Percentiles rank a stretch among this genome's conserved stretches.
phyloP scores from a whole-genome alignment of 92 coral and sea anemone genomes.

The Nematostella vectensis region DNA sequence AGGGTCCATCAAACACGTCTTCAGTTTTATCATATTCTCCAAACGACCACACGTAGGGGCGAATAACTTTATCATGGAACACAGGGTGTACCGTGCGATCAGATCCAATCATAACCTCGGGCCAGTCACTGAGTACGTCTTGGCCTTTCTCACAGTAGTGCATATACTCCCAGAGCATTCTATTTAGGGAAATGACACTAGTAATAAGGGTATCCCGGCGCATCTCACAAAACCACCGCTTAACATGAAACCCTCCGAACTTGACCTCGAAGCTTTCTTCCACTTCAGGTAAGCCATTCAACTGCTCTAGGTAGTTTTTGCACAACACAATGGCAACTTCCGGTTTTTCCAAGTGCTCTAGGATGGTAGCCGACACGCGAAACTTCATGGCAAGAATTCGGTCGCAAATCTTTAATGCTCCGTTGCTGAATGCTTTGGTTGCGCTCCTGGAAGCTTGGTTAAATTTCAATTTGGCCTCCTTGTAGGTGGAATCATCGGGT shows the following conservation, averaged over 20 bases:
- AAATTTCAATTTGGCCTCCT: slow-evolving; percentile 38
- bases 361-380: slow-evolving; percentile 49
- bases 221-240: slow-evolving; percentile 42
- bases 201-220: slow-evolving; percentile 47
- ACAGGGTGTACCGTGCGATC: slow-evolving; percentile 49
- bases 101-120: slow-evolving; percentile 26
- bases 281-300: slow-evolving; percentile 60
- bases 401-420: slow-evolving; percentile 45
- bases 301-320: slow-evolving; percentile 47
- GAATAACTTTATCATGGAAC: slow-evolving; percentile 28
- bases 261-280: slow-evolving; percentile 21
- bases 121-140: slow-evolving; percentile 51
- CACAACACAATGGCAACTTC: slow-evolving; percentile 55
- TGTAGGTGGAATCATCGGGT: slow-evolving; percentile 26
- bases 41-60: slow-evolving; percentile 41
- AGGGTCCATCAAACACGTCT: slow-evolving; percentile 26
- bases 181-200: slow-evolving; percentile 40
- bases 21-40: slow-evolving; percentile 24
- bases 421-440: slow-evolving; percentile 42
- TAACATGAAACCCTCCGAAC: slow-evolving; percentile 39
- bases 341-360: slow-evolving; percentile 36
- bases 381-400: slow-evolving; percentile 54
- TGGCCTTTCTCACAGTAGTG: slow-evolving; percentile 46
- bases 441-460: slow-evolving; percentile 47
- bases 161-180: slow-evolving; percentile 52